phyloP scores from a whole-genome alignment of 2,797 vertebrate genomes.

The Lates japonicus region DNA sequence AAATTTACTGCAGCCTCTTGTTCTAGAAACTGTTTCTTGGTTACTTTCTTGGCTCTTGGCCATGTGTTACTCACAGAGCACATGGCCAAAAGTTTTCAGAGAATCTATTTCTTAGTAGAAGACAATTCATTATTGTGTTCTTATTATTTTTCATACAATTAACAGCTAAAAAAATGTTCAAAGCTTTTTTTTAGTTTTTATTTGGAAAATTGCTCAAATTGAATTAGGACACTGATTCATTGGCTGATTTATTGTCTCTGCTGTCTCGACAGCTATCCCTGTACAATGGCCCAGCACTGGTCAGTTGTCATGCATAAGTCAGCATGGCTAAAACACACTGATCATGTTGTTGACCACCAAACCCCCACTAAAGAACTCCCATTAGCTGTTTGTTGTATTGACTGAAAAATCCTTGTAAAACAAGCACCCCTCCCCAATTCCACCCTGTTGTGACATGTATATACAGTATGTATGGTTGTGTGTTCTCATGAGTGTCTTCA shows the following conservation, averaged over 20 bases:
- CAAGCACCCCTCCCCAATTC: background rate
- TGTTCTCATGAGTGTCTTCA: background rate
- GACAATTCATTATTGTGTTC: background rate
- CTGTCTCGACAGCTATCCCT: background rate
- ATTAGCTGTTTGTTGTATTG: slow-evolving; percentile 61
- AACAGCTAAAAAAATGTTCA: background rate
- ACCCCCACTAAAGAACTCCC: slow-evolving; percentile 22
- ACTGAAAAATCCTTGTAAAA: slow-evolving; percentile 26
- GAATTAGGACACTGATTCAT: background rate
- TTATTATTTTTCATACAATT: background rate
- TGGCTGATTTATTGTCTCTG: slow-evolving; percentile 3
- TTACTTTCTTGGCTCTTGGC: background rate
- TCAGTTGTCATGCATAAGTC: slow-evolving; percentile 52
- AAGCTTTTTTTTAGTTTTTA: background rate
- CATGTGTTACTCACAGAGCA: background rate
- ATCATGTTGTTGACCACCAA: slow-evolving; percentile 55
- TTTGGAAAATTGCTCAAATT: background rate
- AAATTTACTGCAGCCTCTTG: background rate
- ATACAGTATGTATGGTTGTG: slow-evolving; percentile 2
- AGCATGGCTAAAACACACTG: slow-evolving; percentile 38
- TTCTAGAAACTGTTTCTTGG: background rate
- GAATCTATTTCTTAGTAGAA: background rate
- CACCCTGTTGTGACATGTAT: slow-evolving; percentile 21
- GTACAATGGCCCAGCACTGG: slow-evolving; percentile 20
- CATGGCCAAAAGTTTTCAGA: background rate